phyloP scores from a whole-genome alignment of 2,888 invertebrate species.

The Pristionchus maxplancki region DNA sequence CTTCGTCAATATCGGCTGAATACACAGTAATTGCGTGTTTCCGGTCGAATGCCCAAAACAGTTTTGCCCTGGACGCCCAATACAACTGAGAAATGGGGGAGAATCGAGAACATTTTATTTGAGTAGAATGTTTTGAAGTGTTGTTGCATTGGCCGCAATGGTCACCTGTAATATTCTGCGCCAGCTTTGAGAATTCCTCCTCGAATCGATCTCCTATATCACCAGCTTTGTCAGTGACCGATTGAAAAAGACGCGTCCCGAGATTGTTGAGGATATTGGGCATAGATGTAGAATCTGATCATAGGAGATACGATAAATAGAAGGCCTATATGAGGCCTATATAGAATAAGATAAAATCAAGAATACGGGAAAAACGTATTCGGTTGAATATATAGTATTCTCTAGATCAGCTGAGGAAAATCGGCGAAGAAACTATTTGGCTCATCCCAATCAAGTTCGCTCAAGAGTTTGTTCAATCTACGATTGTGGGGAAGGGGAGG shows the following conservation, averaged over 20 bases:
- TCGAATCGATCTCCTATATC: slow-evolving; percentile 69
- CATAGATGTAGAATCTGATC: too few species aligned
- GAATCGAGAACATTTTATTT: background rate
- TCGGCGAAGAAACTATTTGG: background rate
- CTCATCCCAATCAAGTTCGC: slow-evolving; percentile 25
- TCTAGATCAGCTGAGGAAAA: background rate
- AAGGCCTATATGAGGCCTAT: too few species aligned
- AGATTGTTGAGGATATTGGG: slow-evolving; percentile 64
- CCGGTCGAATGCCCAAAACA: background rate
- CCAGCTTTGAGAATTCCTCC: slow-evolving; percentile 62
- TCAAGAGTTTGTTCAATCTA: slow-evolving; percentile 9
- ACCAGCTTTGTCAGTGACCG: slow-evolving; percentile 67
- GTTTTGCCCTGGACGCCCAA: background rate
- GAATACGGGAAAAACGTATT: too few species aligned
- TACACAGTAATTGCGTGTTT: background rate
- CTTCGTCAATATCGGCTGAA: slow-evolving; percentile 66
- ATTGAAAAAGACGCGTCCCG: slow-evolving; percentile 64
- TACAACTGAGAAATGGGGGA: background rate
- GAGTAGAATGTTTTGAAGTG: background rate
- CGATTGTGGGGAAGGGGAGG: slow-evolving; percentile 33
- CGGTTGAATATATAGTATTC: background rate
- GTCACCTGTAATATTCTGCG: slow-evolving; percentile 64
- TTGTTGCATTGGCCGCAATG: background rate
- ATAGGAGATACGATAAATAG: too few species aligned
- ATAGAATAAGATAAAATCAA: too few species aligned